Evolutionary conservation across 2,113 vertebrate species (phyloP).

Genomic region (Plectropomus leopardus): DNA sequence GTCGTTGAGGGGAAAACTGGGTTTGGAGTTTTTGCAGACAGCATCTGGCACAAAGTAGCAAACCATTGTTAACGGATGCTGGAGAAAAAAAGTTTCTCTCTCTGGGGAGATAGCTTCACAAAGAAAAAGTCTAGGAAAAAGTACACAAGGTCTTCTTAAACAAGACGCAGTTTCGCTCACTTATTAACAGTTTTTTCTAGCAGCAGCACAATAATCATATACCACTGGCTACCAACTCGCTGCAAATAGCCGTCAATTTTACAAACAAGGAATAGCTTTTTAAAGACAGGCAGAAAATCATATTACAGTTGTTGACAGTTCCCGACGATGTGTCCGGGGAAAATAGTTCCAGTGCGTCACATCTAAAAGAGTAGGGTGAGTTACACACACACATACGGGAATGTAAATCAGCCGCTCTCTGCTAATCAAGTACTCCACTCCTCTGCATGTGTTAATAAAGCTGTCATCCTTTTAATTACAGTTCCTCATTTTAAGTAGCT

Average conservation of each 20-base stretch:
- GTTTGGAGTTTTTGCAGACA: slow-evolving; percentile 15
- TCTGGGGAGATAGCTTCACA: background rate
- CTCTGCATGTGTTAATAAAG: slow-evolving; percentile 73
- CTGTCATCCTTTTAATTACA: slow-evolving; percentile 77
- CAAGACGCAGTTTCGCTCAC: slow-evolving; percentile 17
- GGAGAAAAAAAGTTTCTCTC: slow-evolving; percentile 4
- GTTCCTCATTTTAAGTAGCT: slow-evolving; percentile 61
- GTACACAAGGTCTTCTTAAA: slow-evolving; percentile 44
- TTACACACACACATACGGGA: slow-evolving; percentile 18
- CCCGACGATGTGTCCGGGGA: slow-evolving; percentile 15
- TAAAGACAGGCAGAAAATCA: slow-evolving; percentile 37
- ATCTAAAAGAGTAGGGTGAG: slow-evolving; percentile 31
- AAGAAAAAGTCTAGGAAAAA: slow-evolving; percentile 4
- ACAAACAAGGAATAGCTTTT: slow-evolving; percentile 42
- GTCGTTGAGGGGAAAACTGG: slow-evolving; percentile 22
- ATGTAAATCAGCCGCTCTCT: slow-evolving; percentile 66
- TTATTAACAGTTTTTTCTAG: slow-evolving; percentile 28
- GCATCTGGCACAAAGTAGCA: background rate
- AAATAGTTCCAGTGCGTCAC: slow-evolving; percentile 29
- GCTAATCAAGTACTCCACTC: slow-evolving; percentile 63
- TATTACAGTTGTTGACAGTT: slow-evolving; percentile 44
- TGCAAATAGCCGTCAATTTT: slow-evolving; percentile 51
- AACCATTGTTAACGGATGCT: slow-evolving; percentile 20
- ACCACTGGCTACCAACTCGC: slow-evolving; percentile 39
- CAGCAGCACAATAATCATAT: slow-evolving; percentile 40